Evolutionary conservation across 2,888 invertebrate genomes (phyloP), one percentile per base, ranked within the genome.

Genomic region (Drosophila tanythrix): DNA sequence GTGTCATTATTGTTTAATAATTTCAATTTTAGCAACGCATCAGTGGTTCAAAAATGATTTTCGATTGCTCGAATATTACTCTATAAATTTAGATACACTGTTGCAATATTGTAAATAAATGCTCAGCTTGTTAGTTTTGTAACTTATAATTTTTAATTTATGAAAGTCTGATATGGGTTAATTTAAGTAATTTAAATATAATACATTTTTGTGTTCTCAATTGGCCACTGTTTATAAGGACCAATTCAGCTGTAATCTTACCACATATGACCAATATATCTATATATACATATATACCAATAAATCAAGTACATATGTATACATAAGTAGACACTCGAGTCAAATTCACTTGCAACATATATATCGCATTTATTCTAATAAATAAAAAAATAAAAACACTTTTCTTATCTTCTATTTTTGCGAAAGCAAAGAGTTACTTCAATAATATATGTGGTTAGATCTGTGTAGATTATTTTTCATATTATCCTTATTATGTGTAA

Each of bases 221-320:
- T 46, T 65, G 66, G 66, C 46, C 46, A 15, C 35, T 38, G 38
- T 53, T 38, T 25, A 38, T 8, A 67, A 33, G 55, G 55, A 68
- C 67, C 67, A 67, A 67, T 27, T 38, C 48, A 67, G 48, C 27
- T 55, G 25, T 67, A 68, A n/a, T 67, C 38, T 55, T 55, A 67
- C 48, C 55, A 38, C 21, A n/a, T 48, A 67, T 27, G 67, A 67
- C 53, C 67, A 67, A 67, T 48, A 48, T 67, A 52, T 46, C 53
- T 25, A 46, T 48, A 65, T 25, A 40, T 33, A 33, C 10, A 31
- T 31, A 10, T 10, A 31, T 31, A 31, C 27, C 31, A 11, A 33
- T 31, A 57, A 18, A 55, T 55, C 36, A 40, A 40, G 27, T 40
- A 29, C 38, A 27, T 25, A 18, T 56, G n/a, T 38, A 21, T 52